These are phyloP conservation scores for Hyalella azteca DNA, from an alignment of 2,888 invertebrate species.

Conservation along the genomic window DNA sequence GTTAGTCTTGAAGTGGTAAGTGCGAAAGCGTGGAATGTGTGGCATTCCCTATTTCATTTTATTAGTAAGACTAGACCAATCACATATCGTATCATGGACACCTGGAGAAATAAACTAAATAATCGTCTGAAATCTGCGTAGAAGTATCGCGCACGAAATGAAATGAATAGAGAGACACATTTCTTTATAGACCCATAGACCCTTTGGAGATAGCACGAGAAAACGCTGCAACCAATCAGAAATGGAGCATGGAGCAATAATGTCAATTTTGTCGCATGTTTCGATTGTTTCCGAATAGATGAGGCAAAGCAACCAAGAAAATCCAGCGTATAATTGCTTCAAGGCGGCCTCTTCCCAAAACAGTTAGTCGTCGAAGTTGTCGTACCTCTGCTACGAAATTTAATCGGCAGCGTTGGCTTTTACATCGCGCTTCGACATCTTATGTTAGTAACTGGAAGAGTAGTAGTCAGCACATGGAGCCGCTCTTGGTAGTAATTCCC, in stretches of 20 bases:
- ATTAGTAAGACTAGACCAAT: no score
- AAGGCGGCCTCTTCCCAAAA: slow-evolving; percentile 3
- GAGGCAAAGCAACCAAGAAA: slow-evolving; percentile 26
- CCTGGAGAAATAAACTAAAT: no score
- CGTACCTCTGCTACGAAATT: slow-evolving; percentile 24
- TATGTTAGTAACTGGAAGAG: slow-evolving; percentile 66
- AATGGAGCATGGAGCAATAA: slow-evolving; percentile 29
- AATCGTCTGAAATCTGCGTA: no score
- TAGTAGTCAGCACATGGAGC: slow-evolving; percentile 79
- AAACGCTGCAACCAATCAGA: slow-evolving; percentile 8
- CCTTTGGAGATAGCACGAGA: no score
- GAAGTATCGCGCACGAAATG: no score
- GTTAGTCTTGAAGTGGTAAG: no score
- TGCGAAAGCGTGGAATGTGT: no score
- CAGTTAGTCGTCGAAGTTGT: slow-evolving; percentile 14
- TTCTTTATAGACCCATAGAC: no score
- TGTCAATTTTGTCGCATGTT: slow-evolving; percentile 10
- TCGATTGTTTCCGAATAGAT: background rate
- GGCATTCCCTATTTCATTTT: no score
- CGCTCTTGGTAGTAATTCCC: slow-evolving; percentile 71
- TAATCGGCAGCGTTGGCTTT: slow-evolving; percentile 19
- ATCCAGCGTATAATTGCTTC: slow-evolving; percentile 27
- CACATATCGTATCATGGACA: no score
- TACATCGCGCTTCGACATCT: background rate
- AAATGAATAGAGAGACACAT: no score